A percentile compares a stretch with the other conserved stretches of the same genome.
These are phyloP conservation scores for Leucophora obtusa DNA, from an alignment of 2,888 invertebrate species.

Conservation along the genomic window DNA sequence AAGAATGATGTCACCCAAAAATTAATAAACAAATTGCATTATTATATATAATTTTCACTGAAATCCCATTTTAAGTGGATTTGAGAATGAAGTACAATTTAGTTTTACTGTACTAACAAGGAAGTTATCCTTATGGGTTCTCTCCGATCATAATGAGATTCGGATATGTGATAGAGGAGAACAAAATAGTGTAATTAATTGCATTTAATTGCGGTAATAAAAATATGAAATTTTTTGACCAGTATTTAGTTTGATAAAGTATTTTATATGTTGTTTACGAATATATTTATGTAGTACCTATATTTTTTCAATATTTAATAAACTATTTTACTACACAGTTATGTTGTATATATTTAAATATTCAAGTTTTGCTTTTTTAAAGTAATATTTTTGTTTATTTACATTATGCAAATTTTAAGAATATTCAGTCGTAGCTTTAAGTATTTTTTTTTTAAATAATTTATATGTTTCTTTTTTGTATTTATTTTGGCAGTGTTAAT, in stretches of 20 bases:
- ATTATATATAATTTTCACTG: no score
- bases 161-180: no score
- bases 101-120: no score
- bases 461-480: conserved; percentile 24
- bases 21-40: no score
- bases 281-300: background rate
- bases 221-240: background rate
- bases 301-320: conserved; percentile 41
- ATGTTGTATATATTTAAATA: conserved; percentile 36
- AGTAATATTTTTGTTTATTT: conserved; percentile 29
- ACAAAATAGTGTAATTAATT: no score
- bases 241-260: background rate
- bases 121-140: no score
- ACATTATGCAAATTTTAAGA: conserved; percentile 52
- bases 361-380: conserved; percentile 28
- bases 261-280: background rate
- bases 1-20: no score
- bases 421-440: conserved; percentile 56
- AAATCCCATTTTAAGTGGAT: no score
- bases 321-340: conserved; percentile 54
- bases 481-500: conserved; percentile 73
- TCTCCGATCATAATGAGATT: no score
- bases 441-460: conserved; percentile 19
- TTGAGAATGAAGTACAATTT: no score
- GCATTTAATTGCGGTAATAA: no score